Percentiles rank a stretch among this genome's conserved stretches.
These are phyloP conservation scores for Meloe dianella DNA, from an alignment of 2,888 invertebrate species.

Conservation along the genomic window DNA sequence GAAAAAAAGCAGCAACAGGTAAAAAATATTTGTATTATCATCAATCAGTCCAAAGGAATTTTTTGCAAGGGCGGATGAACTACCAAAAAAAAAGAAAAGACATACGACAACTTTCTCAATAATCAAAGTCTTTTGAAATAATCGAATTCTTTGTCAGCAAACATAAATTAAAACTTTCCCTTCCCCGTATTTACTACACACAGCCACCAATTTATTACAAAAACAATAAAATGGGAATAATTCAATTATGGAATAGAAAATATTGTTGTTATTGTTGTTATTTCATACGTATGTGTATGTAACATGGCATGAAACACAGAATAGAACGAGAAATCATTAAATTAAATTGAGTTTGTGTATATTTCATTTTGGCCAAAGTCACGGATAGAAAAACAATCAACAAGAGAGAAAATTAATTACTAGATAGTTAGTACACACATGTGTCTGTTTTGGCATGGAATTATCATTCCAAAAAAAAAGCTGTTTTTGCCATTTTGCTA, in stretches of 20 bases:
- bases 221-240: not conserved
- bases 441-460: not conserved
- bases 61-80: slow-evolving; percentile 13
- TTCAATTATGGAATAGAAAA: not conserved
- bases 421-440: not conserved
- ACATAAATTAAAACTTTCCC: slow-evolving; percentile 27
- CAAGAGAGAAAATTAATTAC: not conserved
- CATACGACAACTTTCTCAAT: too few species aligned
- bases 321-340: not conserved
- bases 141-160: too few species aligned
- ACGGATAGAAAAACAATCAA: not conserved
- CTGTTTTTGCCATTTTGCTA: not conserved
- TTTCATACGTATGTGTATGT: not conserved
- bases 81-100: too few species aligned
- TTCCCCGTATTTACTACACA: not conserved
- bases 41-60: not conserved
- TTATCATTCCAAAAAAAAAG: not conserved
- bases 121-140: too few species aligned
- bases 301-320: not conserved
- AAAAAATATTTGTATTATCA: not conserved
- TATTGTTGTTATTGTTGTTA: not conserved
- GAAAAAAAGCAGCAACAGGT: not conserved
- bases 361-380: not conserved
- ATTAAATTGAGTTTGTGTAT: not conserved
- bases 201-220: not conserved